Conservation (phyloP, 2,113 vertebrate species). For the Ciconia maguari region DNA sequence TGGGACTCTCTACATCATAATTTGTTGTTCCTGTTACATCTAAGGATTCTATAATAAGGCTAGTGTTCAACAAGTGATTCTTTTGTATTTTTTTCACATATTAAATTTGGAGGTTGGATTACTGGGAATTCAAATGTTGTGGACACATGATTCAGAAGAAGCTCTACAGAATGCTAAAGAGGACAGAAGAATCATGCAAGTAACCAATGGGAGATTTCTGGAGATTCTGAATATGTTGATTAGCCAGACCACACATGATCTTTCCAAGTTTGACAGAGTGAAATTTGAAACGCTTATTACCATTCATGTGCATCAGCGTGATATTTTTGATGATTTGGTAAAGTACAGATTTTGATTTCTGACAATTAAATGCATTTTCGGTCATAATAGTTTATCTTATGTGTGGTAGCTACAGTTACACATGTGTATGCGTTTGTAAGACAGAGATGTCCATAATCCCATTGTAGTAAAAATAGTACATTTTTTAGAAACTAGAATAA, state of each 20-base stretch:
- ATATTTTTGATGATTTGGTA: constrained; percentile 93
- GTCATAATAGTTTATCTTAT: background rate
- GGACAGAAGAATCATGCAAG: constrained; percentile 87
- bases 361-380: background rate
- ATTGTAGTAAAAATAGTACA: background rate
- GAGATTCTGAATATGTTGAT: constrained; percentile 88
- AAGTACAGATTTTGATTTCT: constrained; percentile 26
- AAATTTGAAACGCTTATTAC: constrained; percentile 92
- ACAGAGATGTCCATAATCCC: background rate
- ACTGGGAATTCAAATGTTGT: constrained; percentile 89
- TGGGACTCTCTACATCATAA: background rate
- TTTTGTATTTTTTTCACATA: background rate
- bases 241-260: constrained; percentile 83
- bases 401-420: background rate
- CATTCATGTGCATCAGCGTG: constrained; percentile 91
- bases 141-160: constrained; percentile 87
- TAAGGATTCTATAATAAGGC: background rate
- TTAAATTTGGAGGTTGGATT: constrained; percentile 82
- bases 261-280: constrained; percentile 84
- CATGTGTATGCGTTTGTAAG: background rate
- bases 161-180: constrained; percentile 82
- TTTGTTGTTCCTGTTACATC: background rate
- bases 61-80: background rate
- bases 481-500: background rate
- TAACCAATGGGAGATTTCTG: constrained; percentile 86